phyloP scores from a whole-genome alignment of 2,888 invertebrate genomes.

The Epirrhoe tristata region DNA sequence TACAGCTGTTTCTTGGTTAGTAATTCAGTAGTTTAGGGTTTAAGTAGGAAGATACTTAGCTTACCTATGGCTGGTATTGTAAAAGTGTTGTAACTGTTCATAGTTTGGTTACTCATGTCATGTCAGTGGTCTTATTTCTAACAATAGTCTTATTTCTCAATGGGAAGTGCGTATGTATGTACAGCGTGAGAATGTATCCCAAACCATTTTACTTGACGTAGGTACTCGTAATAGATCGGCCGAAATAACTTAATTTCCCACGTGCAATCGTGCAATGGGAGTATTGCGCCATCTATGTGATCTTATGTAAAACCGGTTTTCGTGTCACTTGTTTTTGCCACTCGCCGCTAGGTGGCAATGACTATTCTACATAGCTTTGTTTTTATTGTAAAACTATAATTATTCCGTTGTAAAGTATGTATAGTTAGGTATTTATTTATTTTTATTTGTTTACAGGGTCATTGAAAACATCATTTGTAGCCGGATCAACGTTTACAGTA shows the following conservation, averaged over 20 bases:
- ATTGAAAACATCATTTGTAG: conserved; percentile 91
- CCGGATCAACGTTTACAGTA: conserved; percentile 94
- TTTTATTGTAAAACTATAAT: background rate
- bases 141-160: conserved; percentile 36
- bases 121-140: background rate
- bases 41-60: no score
- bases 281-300: conserved; percentile 62
- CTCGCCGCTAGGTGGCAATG: conserved; percentile 55
- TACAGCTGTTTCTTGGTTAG: no score
- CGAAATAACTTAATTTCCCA: conserved; percentile 49
- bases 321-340: conserved; percentile 43
- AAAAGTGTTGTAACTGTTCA: background rate
- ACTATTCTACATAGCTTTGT: background rate
- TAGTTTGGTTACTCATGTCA: background rate
- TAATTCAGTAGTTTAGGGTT: no score
- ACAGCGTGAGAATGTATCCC: conserved; percentile 45
- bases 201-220: conserved; percentile 40
- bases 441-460: conserved; percentile 86
- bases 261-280: conserved; percentile 40
- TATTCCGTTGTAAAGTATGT: no score
- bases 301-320: conserved; percentile 48
- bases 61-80: no score
- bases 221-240: conserved; percentile 46
- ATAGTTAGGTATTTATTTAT: background rate
- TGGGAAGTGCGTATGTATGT: conserved; percentile 34